phyloP scores from a whole-genome alignment of 2,113 vertebrate species.

The Phoxinus phoxinus region DNA sequence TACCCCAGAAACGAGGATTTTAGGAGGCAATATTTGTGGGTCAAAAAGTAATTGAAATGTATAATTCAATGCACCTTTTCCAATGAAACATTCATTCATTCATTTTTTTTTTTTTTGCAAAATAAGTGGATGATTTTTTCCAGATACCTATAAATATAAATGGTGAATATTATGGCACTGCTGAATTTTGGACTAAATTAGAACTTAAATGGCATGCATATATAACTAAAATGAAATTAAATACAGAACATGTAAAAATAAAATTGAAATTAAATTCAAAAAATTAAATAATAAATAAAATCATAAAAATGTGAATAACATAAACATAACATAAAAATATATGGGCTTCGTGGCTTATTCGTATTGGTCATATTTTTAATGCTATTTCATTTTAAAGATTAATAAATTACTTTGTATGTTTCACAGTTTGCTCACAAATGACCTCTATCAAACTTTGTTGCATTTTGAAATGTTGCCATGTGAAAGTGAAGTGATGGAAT shows the following conservation, averaged over 20 bases:
- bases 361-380: background rate
- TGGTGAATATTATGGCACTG: background rate
- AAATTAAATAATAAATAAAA: no score
- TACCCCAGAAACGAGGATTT: background rate
- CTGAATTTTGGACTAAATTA: no score
- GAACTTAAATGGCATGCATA: no score
- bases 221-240: no score
- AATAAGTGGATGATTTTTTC: background rate
- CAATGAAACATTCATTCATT: background rate
- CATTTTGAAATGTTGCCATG: no score
- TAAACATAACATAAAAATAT: background rate
- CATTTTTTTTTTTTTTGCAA: background rate
- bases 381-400: background rate
- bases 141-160: background rate
- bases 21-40: background rate
- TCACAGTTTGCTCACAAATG: background rate
- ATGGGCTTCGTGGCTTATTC: background rate
- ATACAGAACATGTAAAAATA: no score
- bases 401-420: background rate
- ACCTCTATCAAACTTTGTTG: no score
- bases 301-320: background rate
- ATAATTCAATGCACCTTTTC: background rate
- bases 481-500: background rate
- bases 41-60: background rate
- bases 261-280: no score